These are phyloP conservation scores for Gryllus longicercus DNA, from an alignment of 2,888 invertebrate genomes.

Conservation along the genomic window DNA sequence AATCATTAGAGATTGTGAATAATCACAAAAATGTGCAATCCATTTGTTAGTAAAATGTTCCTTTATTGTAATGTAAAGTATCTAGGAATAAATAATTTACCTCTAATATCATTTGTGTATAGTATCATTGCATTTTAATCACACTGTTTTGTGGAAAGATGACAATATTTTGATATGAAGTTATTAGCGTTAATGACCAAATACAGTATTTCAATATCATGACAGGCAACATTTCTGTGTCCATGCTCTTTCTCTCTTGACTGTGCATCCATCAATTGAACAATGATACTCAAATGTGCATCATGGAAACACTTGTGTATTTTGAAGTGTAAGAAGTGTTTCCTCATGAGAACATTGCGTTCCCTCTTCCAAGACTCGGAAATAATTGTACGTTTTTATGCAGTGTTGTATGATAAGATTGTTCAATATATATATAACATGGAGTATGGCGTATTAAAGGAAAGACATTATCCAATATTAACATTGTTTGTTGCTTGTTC, in stretches of 20 bases:
- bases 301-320: not conserved
- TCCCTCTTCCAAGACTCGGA: slow-evolving; percentile 26
- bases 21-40: no score
- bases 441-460: slow-evolving; percentile 27
- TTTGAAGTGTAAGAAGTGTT: not conserved
- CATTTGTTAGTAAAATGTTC: no score
- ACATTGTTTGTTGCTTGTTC: slow-evolving; percentile 27
- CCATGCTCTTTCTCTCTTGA: not conserved
- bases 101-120: no score
- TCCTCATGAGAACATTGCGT: slow-evolving; percentile 21
- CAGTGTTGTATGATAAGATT: slow-evolving; percentile 30
- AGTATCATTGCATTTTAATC: no score
- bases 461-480: slow-evolving; percentile 21
- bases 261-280: slow-evolving; percentile 7
- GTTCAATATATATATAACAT: slow-evolving; percentile 24
- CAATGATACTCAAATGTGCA: not conserved
- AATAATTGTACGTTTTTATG: slow-evolving; percentile 28
- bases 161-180: no score
- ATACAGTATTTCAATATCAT: not conserved
- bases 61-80: no score
- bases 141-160: no score
- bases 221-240: not conserved
- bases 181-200: no score
- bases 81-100: no score
- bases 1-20: no score